phyloP scores from a whole-genome alignment of 2,888 invertebrate species.

The Malacosoma neustria region DNA sequence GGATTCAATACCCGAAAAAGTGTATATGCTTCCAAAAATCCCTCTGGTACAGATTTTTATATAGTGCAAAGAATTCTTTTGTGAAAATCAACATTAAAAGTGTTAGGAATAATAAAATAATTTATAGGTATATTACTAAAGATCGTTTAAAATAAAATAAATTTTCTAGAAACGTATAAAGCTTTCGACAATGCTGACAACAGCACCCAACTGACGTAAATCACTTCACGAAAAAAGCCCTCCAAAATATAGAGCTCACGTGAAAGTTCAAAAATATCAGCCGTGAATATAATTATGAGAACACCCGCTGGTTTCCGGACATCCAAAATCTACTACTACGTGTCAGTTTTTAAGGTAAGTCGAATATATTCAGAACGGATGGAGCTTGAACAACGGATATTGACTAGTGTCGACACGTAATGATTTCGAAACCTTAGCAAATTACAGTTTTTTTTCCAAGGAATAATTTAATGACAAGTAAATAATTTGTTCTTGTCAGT shows the following conservation, averaged over 20 bases:
- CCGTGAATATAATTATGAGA: conserved; percentile 70
- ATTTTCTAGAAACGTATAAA: conserved; percentile 51
- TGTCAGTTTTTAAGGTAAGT: conserved; percentile 11
- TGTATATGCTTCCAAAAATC: too few relatives aligned
- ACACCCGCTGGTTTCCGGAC: conserved; percentile 69
- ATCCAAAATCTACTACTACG: conserved; percentile 39
- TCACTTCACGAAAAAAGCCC: conserved; percentile 59
- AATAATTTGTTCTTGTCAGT: too few relatives aligned
- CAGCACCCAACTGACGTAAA: conserved; percentile 61
- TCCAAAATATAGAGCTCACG: conserved; percentile 66
- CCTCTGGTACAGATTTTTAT: too few relatives aligned
- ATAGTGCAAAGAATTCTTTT: too few relatives aligned
- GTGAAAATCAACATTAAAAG: too few relatives aligned
- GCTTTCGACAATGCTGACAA: conserved; percentile 62
- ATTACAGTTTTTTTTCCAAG: too few relatives aligned
- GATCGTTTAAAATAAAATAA: conserved; percentile 64
- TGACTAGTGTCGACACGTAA: background rate
- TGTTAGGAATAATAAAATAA: too few relatives aligned
- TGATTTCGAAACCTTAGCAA: too few relatives aligned
- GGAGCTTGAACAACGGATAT: background rate
- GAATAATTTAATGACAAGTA: too few relatives aligned
- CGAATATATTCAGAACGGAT: background rate
- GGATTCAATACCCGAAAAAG: too few relatives aligned
- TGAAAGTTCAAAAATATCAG: conserved; percentile 71
- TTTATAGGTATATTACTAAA: too few relatives aligned